Percentiles rank a stretch among this genome's conserved stretches.
Evolutionary conservation across 2,113 vertebrate species (phyloP).

Genomic region (Corythoichthys haematopterus): DNA sequence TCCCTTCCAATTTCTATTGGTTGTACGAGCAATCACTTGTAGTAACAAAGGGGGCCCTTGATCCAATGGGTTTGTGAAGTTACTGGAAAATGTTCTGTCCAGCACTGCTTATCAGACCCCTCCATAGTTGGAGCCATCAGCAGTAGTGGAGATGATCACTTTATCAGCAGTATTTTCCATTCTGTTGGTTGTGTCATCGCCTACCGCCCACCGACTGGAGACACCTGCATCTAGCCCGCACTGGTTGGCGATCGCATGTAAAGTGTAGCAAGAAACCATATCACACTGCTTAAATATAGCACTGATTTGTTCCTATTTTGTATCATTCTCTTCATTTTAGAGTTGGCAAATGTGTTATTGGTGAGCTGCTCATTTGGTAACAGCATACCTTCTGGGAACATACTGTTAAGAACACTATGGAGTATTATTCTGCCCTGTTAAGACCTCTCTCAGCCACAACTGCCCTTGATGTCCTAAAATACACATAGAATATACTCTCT

Average conservation of each 20-base stretch:
- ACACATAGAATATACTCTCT: conserved; percentile 56
- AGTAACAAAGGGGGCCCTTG: conserved; percentile 41
- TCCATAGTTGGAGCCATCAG: conserved; percentile 33
- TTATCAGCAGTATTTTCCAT: conserved; percentile 72
- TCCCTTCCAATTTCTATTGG: conserved; percentile 16
- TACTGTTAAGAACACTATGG: conserved; percentile 45
- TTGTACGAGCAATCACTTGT: conserved; percentile 23
- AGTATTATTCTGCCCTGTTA: conserved; percentile 54
- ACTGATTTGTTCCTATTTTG: conserved; percentile 9
- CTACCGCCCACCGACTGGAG: conserved; percentile 57
- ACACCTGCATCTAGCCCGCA: conserved; percentile 43
- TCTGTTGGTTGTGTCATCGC: conserved; percentile 63
- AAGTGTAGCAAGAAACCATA: conserved; percentile 21
- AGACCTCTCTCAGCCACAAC: conserved; percentile 68
- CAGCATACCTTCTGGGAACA: conserved; percentile 49
- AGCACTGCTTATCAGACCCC: conserved; percentile 46
- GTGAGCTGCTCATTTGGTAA: conserved; percentile 21
- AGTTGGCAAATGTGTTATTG: conserved; percentile 11
- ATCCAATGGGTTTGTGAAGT: conserved; percentile 26
- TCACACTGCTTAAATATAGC: conserved; percentile 40
- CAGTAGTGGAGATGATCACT: conserved; percentile 58
- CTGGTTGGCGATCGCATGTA: conserved; percentile 34
- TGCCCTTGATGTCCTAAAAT: conserved; percentile 75
- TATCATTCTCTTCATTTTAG: background rate
- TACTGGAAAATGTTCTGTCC: conserved; percentile 46